These are phyloP conservation scores for Peromyscus eremicus DNA, from an alignment of 2,797 vertebrate genomes.

Conservation along the genomic window DNA sequence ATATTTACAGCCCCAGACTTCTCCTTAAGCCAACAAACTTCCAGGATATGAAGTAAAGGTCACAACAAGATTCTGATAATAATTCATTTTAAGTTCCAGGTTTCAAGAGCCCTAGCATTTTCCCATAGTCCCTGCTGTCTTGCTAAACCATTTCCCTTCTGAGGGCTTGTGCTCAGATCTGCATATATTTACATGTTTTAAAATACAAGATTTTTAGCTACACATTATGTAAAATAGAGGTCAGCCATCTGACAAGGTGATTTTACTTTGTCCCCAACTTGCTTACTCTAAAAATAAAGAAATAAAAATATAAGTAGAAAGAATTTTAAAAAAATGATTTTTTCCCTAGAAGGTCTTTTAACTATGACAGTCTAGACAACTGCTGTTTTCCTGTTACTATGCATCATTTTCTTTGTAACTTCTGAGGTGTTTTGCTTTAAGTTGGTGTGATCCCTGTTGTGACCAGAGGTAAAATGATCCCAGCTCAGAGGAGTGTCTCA, in stretches of 20 bases:
- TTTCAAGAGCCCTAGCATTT: constrained; percentile 86
- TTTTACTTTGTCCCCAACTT: constrained; percentile 83
- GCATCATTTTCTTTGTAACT: background rate
- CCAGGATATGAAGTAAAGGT: constrained; percentile 83
- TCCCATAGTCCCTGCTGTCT: constrained; percentile 84
- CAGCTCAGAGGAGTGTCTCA: constrained; percentile 7
- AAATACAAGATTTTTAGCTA: constrained; percentile 88
- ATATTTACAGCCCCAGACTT: constrained; percentile 64
- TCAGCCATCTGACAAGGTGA: constrained; percentile 88
- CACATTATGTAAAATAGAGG: constrained; percentile 90
- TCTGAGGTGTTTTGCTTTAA: constrained; percentile 47
- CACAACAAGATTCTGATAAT: constrained; percentile 81
- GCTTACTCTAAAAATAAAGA: constrained; percentile 83
- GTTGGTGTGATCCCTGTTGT: background rate
- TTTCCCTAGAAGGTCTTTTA: background rate
- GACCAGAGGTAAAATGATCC: background rate
- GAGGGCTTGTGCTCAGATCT: constrained; percentile 88
- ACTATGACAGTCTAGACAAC: background rate
- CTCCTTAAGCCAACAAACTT: constrained; percentile 75
- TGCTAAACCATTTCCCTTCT: constrained; percentile 86
- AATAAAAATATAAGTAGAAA: constrained; percentile 86
- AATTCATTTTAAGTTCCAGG: constrained; percentile 86
- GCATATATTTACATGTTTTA: constrained; percentile 92
- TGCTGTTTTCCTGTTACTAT: constrained; percentile 7
- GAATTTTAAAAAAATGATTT: constrained; percentile 16